Evolutionary conservation across 2,888 invertebrate species (phyloP).

Genomic region (Laothoe populi): DNA sequence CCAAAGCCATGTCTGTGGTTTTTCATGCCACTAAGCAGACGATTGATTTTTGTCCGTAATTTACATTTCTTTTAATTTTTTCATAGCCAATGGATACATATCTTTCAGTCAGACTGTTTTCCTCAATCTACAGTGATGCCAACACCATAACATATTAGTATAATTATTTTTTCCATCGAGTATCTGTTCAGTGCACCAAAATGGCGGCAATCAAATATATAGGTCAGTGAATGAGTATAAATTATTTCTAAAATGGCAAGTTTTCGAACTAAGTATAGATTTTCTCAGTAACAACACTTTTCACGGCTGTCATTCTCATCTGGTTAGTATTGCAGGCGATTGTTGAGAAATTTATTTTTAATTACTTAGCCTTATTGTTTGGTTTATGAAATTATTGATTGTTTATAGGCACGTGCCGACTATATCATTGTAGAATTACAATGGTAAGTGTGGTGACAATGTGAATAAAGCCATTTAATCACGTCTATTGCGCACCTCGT

Average conservation of each 20-base stretch:
- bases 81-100: too few relatives aligned
- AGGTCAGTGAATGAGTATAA: background rate
- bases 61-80: too few relatives aligned
- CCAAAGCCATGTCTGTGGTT: too few relatives aligned
- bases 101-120: too few relatives aligned
- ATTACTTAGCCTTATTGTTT: slow-evolving; percentile 57
- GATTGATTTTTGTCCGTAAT: too few relatives aligned
- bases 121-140: too few relatives aligned
- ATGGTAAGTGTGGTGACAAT: slow-evolving; percentile 58
- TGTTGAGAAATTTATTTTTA: slow-evolving; percentile 59
- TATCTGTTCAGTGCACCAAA: too few relatives aligned
- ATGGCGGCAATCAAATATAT: too few relatives aligned
- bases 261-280: background rate
- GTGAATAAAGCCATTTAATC: slow-evolving; percentile 34
- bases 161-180: too few relatives aligned
- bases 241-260: background rate
- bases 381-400: slow-evolving; percentile 46
- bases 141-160: too few relatives aligned
- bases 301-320: slow-evolving; percentile 63
- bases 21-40: too few relatives aligned
- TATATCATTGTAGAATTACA: slow-evolving; percentile 48
- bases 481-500: slow-evolving; percentile 46
- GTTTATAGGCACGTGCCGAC: slow-evolving; percentile 39
- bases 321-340: slow-evolving; percentile 51
- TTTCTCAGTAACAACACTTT: slow-evolving; percentile 3